Conservation (phyloP, 2,888 invertebrate species). For the Campoplex nolae region DNA sequence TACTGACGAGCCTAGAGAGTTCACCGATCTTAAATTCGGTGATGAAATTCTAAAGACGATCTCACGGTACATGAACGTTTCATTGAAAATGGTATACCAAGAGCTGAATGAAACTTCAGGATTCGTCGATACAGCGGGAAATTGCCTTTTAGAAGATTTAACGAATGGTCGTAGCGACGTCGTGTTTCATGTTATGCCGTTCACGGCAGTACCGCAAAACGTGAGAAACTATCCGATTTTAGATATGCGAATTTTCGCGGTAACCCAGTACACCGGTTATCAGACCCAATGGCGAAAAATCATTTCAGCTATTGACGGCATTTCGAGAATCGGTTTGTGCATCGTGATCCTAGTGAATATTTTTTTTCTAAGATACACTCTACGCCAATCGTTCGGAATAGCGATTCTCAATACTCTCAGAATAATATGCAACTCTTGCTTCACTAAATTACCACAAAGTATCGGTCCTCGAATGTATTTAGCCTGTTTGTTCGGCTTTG, state of each 20-base stretch:
- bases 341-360: neutral
- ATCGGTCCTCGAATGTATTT: neutral
- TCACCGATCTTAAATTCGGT: neutral
- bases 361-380: neutral
- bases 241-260: neutral
- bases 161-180: neutral
- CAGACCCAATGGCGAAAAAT: conserved; percentile 7
- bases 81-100: neutral
- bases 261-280: neutral
- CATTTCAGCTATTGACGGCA: neutral
- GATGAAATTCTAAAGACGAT: neutral
- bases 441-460: neutral
- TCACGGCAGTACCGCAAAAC: neutral
- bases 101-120: neutral
- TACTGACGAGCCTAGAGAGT: neutral
- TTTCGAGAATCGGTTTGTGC: neutral
- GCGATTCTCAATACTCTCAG: neutral
- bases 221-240: neutral
- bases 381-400: neutral
- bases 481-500: neutral
- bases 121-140: neutral
- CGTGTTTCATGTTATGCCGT: neutral
- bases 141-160: neutral
- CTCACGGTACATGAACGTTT: neutral
- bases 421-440: neutral